Percentiles rank a stretch among this genome's conserved stretches.
These are phyloP conservation scores for Leptosomus discolor DNA, from an alignment of 2,113 vertebrate genomes.

Conservation along the genomic window DNA sequence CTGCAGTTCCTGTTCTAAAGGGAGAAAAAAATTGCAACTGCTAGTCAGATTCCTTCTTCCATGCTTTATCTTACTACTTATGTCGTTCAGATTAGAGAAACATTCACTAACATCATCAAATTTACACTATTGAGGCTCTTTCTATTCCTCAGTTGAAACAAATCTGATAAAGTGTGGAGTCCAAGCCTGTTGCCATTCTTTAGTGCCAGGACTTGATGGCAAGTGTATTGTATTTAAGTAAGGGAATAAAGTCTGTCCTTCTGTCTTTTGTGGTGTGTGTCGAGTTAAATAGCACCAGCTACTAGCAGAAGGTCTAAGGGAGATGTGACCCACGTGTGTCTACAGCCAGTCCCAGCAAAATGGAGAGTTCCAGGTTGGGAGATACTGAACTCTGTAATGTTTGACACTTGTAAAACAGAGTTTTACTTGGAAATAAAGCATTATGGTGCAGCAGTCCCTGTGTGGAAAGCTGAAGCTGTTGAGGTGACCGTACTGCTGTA, in stretches of 20 bases:
- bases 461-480: background rate
- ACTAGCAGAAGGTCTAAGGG: background rate
- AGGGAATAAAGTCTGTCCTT: background rate
- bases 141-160: background rate
- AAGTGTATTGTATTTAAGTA: background rate
- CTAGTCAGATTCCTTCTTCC: background rate
- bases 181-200: background rate
- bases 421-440: background rate
- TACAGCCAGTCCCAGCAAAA: background rate
- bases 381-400: background rate
- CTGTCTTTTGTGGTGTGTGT: background rate
- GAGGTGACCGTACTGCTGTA: background rate
- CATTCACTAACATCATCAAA: background rate
- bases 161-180: background rate
- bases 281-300: background rate
- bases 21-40: background rate
- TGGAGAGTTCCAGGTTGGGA: background rate
- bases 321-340: background rate
- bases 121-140: background rate
- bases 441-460: background rate
- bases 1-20: background rate
- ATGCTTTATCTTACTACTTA: background rate
- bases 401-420: background rate
- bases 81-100: background rate
- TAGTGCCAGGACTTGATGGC: background rate